Evolutionary conservation across 2,888 invertebrate species (phyloP), one percentile per base, ranked within the genome.

Genomic region (Baronia brevicornis): DNA sequence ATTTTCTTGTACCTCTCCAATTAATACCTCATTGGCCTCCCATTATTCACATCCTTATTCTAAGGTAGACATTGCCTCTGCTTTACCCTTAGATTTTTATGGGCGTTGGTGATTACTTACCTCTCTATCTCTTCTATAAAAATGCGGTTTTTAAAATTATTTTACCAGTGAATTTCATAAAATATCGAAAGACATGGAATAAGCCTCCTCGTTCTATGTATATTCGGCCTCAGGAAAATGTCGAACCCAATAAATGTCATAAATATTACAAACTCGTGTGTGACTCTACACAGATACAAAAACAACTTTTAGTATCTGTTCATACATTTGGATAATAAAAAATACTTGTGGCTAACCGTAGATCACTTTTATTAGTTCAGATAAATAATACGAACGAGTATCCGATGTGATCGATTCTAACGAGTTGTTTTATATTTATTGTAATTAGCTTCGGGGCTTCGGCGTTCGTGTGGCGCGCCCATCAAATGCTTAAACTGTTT

Each of bases 391-490:
- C 51, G 62, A 71, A 68, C 70, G 72, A 71, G 70, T 69, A 74
- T 71, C 63, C 66, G 63, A 71, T 70, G 68, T 79, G 79, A 82
- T 79, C 79, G 73, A 78, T 77, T 72, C 71, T 69, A 79, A 77
- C 72, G 71, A 66, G 64, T 58, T 70, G 69, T 73, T 65, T 69
- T 80, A 77, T 80, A 79, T 80, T 80, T 82, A 82, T 82, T 80
- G 69, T 80, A 82, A 82, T 78, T 78, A 79, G 43, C 38, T 36
- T 31, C 39, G 39, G n/a, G 31, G 26, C 39, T 27, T 18, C 25
- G 34, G 32, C 38, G 41, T 55, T 54, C 61, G 71, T 67, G 74
- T 61, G 67, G 67, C 63, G 63, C 61, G 60, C 60, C 61, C 65
- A 72, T 77, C 71, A 68, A 66, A 65, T 62, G 54, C 60, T 68